Evolutionary conservation across 2,113 vertebrate species (phyloP).

Genomic region (Podarcis cretensis): DNA sequence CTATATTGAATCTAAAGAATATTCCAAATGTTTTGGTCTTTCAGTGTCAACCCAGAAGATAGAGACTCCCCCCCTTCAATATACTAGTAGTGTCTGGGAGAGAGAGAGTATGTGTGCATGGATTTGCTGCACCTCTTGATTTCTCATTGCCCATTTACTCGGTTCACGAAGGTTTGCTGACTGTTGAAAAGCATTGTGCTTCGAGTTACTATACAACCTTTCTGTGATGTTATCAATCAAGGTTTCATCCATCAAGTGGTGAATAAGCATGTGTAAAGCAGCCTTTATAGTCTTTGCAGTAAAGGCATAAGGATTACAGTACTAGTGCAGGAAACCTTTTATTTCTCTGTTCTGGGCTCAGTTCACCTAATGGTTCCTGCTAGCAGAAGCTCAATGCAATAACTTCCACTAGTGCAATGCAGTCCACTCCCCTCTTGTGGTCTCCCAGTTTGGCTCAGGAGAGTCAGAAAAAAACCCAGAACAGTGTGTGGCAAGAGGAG

Average conservation of each 20-base stretch:
- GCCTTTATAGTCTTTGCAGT: background rate
- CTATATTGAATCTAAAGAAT: background rate
- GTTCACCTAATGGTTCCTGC: too few species aligned
- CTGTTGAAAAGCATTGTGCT: background rate
- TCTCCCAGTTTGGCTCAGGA: too few species aligned
- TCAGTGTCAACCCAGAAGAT: background rate
- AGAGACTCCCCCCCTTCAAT: background rate
- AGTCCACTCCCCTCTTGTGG: too few species aligned
- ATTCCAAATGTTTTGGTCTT: background rate
- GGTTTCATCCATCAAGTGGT: background rate
- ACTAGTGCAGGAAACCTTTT: background rate
- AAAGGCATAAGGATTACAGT: background rate
- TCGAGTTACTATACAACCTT: background rate
- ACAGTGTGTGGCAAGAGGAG: too few species aligned
- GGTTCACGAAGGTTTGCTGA: background rate
- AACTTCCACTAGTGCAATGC: too few species aligned
- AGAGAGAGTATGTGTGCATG: background rate
- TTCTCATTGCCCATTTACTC: background rate
- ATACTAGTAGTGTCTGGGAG: background rate
- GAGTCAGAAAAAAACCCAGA: too few species aligned
- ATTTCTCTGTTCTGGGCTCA: too few species aligned
- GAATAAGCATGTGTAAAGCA: background rate
- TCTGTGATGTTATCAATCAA: background rate
- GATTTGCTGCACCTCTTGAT: too few species aligned
- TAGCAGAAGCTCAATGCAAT: too few species aligned